Evolutionary conservation across 2,888 invertebrate species (phyloP), one percentile per base, ranked within the genome.

Genomic region (Heliothis peltigera): DNA sequence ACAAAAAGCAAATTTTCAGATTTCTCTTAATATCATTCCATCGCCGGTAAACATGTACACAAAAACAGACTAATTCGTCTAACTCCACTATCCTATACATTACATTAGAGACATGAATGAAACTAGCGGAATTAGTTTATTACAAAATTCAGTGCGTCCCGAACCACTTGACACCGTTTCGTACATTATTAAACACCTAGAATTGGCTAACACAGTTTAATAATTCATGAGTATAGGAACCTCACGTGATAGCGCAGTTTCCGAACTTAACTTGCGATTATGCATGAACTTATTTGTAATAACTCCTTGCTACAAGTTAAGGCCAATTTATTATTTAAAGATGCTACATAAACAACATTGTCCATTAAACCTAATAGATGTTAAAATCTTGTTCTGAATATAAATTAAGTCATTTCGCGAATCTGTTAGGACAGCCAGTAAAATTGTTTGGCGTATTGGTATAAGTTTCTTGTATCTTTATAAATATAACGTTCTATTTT

Each of bases 101-200:
- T 46, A 75, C 48, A 52, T 65, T 60, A 67, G 59, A 71, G 61
- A 64, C 66, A 65, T 74, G 75, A 85, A 82, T 82, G 75, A 79
- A 79, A 79, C 79, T 54, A 66, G 69, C 48, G 66, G 55, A 83
- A 79, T 75, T 79, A 80, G 71, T 70, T 79, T 74, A 79, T 85
- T 90, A 82, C 84, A 91, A 88, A 88, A 89, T 91, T 88, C 81
- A 88, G 70, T 43, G 69, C 61, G 82, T 83, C 83, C 77, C 83
- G 77, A 86, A 85, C 81, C 81, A 80, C 85, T 85, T 87, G 83
- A 87, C 85, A 85, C 81, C 76, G 67, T 76, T 79, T 80, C 71
- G 76, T 88, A 81, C 84, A 90, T 88, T 87, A 89, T 89, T 87
- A 86, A 90, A 81, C 82, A 66, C 77, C 67, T 70, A 56, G 82